Conservation (phyloP, 2,888 invertebrate genomes). For the Molorchus minor region DNA sequence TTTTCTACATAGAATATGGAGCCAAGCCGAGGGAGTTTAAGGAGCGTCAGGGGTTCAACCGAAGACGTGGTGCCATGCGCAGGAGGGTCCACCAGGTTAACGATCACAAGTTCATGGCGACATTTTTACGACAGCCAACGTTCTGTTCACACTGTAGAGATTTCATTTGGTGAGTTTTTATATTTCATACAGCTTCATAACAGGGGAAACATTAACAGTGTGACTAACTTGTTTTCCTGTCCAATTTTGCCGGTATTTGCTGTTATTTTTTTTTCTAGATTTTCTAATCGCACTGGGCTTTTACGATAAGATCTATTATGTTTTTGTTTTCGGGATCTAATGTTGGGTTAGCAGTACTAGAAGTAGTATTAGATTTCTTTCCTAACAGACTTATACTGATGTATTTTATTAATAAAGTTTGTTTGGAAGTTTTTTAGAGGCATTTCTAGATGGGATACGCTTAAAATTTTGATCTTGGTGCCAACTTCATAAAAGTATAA, state of each 20-base stretch:
- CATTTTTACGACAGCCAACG: conserved; percentile 97
- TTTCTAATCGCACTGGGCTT: conserved; percentile 23
- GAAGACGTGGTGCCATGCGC: conserved; percentile 97
- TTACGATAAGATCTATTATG: not conserved
- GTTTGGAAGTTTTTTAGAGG: no score
- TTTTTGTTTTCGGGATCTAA: not conserved
- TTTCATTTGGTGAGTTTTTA: conserved; percentile 89
- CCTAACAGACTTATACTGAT: no score
- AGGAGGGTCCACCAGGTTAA: conserved; percentile 97
- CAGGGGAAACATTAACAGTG: conserved; percentile 11
- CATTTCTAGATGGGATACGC: no score
- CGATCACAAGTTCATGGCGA: conserved; percentile 99
- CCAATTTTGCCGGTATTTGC: conserved; percentile 1
- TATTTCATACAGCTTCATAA: not conserved
- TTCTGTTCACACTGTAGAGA: conserved; percentile 99
- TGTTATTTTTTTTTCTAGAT: conserved; percentile 14
- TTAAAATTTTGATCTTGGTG: no score
- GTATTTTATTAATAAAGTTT: no score
- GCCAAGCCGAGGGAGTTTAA: conserved; percentile 87
- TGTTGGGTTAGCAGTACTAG: no score
- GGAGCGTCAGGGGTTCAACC: conserved; percentile 93
- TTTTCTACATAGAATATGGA: conserved; percentile 62
- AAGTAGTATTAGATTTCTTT: no score
- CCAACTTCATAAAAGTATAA: no score
- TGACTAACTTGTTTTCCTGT: conserved; percentile 25